Percentiles rank a stretch among this genome's conserved stretches.
phyloP scores from a whole-genome alignment of 2,888 invertebrate genomes.

The Hypena proboscidalis region DNA sequence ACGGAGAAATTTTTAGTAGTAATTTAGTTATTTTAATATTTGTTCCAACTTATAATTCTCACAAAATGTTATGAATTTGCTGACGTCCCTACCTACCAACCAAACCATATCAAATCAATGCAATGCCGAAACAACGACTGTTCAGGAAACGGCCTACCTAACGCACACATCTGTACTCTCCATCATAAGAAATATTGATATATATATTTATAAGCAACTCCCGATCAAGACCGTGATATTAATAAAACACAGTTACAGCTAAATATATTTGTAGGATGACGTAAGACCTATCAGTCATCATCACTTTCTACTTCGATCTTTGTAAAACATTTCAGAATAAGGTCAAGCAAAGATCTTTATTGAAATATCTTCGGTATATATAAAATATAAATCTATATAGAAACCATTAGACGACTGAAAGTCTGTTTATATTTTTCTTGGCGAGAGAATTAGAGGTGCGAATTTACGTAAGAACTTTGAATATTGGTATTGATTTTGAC shows the following conservation, averaged over 20 bases:
- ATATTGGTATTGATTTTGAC: no score
- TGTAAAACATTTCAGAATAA: conserved; percentile 23
- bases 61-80: no score
- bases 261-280: conserved; percentile 28
- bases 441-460: conserved; percentile 8
- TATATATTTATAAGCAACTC: conserved; percentile 12
- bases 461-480: conserved; percentile 9
- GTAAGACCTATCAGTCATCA: conserved; percentile 28
- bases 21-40: no score
- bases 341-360: conserved; percentile 20
- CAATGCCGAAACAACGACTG: no score
- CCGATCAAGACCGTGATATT: conserved; percentile 25
- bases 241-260: conserved; percentile 29
- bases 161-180: no score
- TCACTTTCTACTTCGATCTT: conserved; percentile 18
- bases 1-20: no score
- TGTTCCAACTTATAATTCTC: no score
- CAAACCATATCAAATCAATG: no score
- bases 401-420: conserved; percentile 13
- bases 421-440: conserved; percentile 29
- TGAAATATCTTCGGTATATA: conserved; percentile 16
- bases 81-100: no score
- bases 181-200: no score
- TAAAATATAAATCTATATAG: conserved; percentile 3
- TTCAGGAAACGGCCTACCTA: no score